These are phyloP conservation scores for Gymnorhina tibicen DNA, from an alignment of 2,113 vertebrate species.

Conservation along the genomic window DNA sequence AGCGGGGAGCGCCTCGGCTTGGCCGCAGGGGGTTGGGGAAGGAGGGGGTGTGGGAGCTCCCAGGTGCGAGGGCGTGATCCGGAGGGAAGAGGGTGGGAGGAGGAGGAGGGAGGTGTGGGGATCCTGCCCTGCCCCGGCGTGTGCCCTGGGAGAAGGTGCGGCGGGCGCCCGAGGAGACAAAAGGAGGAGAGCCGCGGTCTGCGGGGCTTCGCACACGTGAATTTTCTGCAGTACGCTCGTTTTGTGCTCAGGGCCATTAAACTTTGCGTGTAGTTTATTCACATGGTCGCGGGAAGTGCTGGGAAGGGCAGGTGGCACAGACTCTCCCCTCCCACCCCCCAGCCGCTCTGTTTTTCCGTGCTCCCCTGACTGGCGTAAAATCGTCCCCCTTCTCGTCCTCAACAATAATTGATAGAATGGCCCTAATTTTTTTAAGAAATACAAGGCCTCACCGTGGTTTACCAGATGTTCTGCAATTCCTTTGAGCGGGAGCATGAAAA, in stretches of 20 bases:
- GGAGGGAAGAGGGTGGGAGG: not conserved
- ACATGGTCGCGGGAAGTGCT: fast-evolving
- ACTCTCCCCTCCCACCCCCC: no score
- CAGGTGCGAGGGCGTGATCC: not conserved
- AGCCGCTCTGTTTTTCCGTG: not conserved
- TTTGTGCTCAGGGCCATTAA: not conserved
- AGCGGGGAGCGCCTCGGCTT: no score
- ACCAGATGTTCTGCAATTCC: not conserved
- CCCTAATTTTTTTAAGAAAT: not conserved
- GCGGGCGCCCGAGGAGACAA: not conserved
- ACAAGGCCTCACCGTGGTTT: not conserved
- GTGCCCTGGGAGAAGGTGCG: not conserved
- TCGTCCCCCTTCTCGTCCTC: not conserved
- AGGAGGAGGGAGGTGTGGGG: not conserved
- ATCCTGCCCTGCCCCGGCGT: not conserved
- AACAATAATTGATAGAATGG: not conserved
- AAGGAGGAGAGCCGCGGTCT: not conserved
- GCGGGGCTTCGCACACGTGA: not conserved
- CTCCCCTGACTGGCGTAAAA: not conserved
- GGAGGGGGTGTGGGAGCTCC: not conserved
- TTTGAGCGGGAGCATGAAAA: not conserved
- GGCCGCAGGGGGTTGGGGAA: no score
- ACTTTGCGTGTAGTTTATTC: fast-evolving
- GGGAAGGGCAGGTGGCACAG: not conserved
- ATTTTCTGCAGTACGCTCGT: fast-evolving